Evolutionary conservation across 2,113 vertebrate genomes (phyloP).

Genomic region (Podarcis cretensis): DNA sequence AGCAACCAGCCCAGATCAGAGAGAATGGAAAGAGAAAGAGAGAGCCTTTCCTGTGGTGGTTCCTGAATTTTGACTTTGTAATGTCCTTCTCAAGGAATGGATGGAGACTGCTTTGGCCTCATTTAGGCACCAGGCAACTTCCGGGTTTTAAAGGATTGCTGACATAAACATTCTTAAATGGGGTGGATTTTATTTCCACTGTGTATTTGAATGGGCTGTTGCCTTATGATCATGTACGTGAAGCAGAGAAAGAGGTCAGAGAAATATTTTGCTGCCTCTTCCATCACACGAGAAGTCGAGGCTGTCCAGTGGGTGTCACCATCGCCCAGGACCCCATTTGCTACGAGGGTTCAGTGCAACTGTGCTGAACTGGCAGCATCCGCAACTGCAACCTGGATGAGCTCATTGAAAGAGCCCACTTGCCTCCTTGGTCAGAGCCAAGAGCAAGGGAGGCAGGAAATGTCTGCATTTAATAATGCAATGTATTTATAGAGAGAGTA

Average conservation of each 20-base stretch:
- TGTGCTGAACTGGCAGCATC: background rate
- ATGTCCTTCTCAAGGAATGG: background rate
- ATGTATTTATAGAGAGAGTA: conserved; percentile 18
- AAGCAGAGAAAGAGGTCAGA: too few species aligned
- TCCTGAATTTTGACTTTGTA: background rate
- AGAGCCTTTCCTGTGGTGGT: background rate
- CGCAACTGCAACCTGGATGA: background rate
- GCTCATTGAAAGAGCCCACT: background rate
- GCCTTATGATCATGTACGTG: too few species aligned
- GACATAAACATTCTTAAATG: too few species aligned
- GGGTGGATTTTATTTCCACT: too few species aligned
- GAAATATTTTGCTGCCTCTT: too few species aligned
- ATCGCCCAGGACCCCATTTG: background rate
- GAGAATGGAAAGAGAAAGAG: background rate
- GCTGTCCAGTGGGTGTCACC: background rate
- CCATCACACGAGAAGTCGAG: too few species aligned
- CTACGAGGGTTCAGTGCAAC: background rate
- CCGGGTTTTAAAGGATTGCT: too few species aligned
- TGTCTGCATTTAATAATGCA: conserved; percentile 32
- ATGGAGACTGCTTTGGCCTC: too few species aligned
- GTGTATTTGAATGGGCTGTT: too few species aligned
- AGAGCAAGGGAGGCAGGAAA: conserved; percentile 14
- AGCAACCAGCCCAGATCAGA: too few species aligned
- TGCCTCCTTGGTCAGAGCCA: conserved; percentile 1
- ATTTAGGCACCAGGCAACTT: too few species aligned